Evolutionary conservation across 2,888 invertebrate species (phyloP), one percentile per base, ranked within the genome.

Genomic region (Sphaeridia pumilis): DNA sequence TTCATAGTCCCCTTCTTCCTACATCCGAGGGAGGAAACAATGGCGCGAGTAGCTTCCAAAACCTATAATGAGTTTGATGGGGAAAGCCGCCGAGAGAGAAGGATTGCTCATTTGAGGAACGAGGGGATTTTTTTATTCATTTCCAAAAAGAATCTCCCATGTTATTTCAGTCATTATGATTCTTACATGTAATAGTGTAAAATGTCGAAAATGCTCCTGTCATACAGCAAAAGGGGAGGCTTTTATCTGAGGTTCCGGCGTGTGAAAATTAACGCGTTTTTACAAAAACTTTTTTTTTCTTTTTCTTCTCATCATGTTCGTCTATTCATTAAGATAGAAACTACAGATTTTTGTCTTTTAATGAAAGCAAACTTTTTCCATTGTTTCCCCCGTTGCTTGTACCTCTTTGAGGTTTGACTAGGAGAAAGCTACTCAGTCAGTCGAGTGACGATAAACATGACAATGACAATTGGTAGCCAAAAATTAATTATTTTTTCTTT

Each of bases 171-270:
- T 56, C 56, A 56, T 56, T 56, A 56, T 56, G 56, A 56, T 50
- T 56, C 50, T 56, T 53, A 56, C 52, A 53, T 56, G 56, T 56
- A 53, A 56, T n/a, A n/a, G n/a, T n/a, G n/a, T n/a, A n/a, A n/a
- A n/a, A n/a, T n/a, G n/a, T n/a, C n/a, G n/a, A n/a, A n/a, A n/a
- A n/a, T n/a, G n/a, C n/a, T n/a, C n/a, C n/a, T n/a, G n/a, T n/a
- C n/a, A n/a, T n/a, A n/a, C n/a, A n/a, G n/a, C n/a, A n/a, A n/a
- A n/a, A n/a, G n/a, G 50, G 53, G 53, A 50, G 56, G 47, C 53
- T 47, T 60, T 60, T 60, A 60, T 60, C 60, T 58, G 58, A 54
- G 58, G 58, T 60, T 60, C 60, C 60, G 60, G 58, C 60, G 58
- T 60, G 58, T 58, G 60, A 60, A 58, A 60, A 60, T 60, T 60